Evolutionary conservation across 2,113 vertebrate genomes (phyloP).

Genomic region (Sceloporus undulatus): DNA sequence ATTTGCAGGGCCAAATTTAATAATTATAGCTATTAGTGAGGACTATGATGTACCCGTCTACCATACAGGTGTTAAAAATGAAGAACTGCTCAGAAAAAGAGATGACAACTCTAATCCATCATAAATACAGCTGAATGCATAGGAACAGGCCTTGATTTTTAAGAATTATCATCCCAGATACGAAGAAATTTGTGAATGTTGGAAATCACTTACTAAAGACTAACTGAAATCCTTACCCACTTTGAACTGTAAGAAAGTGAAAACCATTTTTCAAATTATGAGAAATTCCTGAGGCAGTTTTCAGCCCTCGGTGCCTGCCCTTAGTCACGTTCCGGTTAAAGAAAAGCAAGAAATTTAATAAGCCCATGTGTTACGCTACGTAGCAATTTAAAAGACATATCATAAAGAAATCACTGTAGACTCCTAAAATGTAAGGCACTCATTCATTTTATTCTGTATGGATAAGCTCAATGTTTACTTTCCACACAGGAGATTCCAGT

Average conservation of each 20-base stretch:
- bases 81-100: not conserved
- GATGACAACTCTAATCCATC: not conserved
- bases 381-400: not conserved
- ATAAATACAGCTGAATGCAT: not conserved
- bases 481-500: slow-evolving; percentile 63
- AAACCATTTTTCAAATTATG: not conserved
- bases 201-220: not conserved
- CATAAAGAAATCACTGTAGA: slow-evolving; percentile 40
- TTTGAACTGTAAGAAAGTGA: not conserved
- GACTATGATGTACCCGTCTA: not conserved
- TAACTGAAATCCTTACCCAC: not conserved
- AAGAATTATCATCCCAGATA: not conserved
- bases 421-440: slow-evolving; percentile 54
- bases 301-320: not conserved
- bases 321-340: not conserved
- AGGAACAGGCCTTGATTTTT: not conserved
- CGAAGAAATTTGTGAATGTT: too few species aligned
- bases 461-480: slow-evolving; percentile 55
- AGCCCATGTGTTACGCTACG: not conserved
- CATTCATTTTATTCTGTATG: slow-evolving; percentile 60
- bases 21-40: not conserved
- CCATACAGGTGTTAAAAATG: not conserved
- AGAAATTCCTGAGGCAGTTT: not conserved
- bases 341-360: not conserved
- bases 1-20: not conserved